These are phyloP conservation scores for Epizoanthus rinbou DNA, from an alignment of 92 coral and sea anemone genomes.

Conservation along the genomic window DNA sequence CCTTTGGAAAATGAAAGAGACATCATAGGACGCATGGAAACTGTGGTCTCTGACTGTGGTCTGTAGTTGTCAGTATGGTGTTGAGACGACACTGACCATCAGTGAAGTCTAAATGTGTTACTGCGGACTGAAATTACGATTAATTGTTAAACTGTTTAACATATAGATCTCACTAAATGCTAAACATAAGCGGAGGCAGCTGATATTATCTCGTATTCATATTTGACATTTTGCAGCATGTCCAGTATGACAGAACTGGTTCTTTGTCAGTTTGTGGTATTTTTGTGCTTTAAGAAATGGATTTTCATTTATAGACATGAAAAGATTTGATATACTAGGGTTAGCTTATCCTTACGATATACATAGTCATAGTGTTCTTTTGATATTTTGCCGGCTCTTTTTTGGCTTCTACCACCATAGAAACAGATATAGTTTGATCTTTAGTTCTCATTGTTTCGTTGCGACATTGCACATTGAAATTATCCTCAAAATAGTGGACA, in stretches of 20 bases:
- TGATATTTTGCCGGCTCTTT: neutral
- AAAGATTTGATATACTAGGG: neutral
- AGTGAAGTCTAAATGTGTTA: too few species aligned
- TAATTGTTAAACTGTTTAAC: neutral
- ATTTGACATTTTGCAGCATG: slow-evolving; percentile 4
- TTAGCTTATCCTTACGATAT: too few species aligned
- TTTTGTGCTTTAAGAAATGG: neutral
- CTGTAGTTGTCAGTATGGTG: too few species aligned
- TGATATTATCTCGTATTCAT: slow-evolving; percentile 15
- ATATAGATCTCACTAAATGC: neutral
- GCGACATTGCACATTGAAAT: slow-evolving; percentile 36
- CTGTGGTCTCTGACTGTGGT: too few species aligned
- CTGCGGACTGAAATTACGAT: too few species aligned
- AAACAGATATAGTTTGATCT: slow-evolving; percentile 30
- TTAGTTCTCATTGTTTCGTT: slow-evolving; percentile 33
- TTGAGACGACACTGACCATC: too few species aligned
- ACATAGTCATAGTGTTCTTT: neutral
- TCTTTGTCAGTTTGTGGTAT: slow-evolving; percentile 9
- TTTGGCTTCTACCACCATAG: neutral
- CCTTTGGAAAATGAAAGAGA: slow-evolving; percentile 1
- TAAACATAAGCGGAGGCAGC: slow-evolving; percentile 21
- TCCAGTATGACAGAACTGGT: slow-evolving; percentile 3
- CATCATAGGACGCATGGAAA: neutral
- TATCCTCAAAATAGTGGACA: slow-evolving; percentile 41
- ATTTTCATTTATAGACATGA: neutral